Percentiles rank a stretch among this genome's conserved stretches.
These are phyloP conservation scores for Elysia chlorotica DNA, from an alignment of 1,140 invertebrate species.

Conservation along the genomic window DNA sequence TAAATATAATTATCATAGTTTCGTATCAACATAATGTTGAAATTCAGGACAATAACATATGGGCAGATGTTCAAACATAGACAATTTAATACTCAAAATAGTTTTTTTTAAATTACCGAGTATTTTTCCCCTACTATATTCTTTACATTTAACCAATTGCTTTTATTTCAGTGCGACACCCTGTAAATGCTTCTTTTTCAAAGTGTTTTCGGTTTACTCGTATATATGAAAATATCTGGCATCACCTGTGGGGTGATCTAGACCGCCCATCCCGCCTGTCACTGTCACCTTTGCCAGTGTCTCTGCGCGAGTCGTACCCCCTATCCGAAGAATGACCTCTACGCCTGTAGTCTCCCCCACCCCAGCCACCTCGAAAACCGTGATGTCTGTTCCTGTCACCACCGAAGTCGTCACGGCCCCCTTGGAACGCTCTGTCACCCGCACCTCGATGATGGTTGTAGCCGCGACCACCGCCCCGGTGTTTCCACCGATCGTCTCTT, in stretches of 20 bases:
- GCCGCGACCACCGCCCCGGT: neutral
- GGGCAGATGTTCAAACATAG: no score
- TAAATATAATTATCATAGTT: no score
- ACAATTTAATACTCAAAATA: no score
- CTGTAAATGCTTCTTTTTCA: no score
- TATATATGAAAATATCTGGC: no score
- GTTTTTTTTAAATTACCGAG: no score
- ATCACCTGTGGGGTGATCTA: conserved; percentile 1
- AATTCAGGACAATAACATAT: no score
- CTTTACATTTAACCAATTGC: no score
- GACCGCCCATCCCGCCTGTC: neutral
- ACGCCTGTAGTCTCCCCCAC: neutral
- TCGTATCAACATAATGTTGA: no score
- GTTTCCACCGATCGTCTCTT: neutral
- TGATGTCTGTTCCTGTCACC: neutral
- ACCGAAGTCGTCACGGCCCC: neutral
- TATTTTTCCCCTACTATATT: no score
- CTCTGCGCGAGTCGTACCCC: neutral
- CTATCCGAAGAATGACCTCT: neutral
- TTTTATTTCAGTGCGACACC: no score
- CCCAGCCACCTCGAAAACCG: neutral
- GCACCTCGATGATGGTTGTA: neutral
- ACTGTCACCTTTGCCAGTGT: neutral
- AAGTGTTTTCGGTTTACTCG: no score
- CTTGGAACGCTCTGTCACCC: neutral